Evolutionary conservation across 2,797 vertebrate genomes (phyloP), one percentile per base, ranked within the genome.

Genomic region (Artibeus lituratus): DNA sequence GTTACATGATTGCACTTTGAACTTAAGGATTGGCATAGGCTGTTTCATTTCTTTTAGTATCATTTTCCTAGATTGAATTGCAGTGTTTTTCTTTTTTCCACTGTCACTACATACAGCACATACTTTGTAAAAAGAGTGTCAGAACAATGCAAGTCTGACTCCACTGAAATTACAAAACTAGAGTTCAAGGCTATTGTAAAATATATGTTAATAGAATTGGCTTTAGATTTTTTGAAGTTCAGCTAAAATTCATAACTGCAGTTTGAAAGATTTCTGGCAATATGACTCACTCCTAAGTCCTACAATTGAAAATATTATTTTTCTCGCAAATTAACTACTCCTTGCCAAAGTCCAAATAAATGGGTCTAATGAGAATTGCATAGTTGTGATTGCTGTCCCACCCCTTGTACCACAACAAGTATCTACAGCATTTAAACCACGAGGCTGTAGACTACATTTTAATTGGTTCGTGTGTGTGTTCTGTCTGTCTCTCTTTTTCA

Each of bases 201-300:
- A 67, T 55, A 74, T 90, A 78, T 29, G n/a, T 59, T 85, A 84
- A 81, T 22, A 59, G 1, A 90, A 69, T 84, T 9, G 84, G 5
- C 35, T 92, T 92, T 81, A 70, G 69, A 67, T 87, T 94, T 84
- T 57, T 67, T 81, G 26, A 87, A 42, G 16, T 93, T 87, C 72
- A 76, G 49, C 29, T 67, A n/a, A 87, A 90, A 57, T 69, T 19
- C 0, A 10, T 91, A 97, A 87, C 10, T 67, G 10, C 32, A 77
- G 35, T 86, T 15, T 4, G 16, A 94, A 90, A 80, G 74, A 72
- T 0, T 78, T 26, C 83, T 91, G 95, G 2, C 2, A 90, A 7
- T 35, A 22, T 12, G 35, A 95, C 9, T 67, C 24, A 65, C 1
- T 84, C 39, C 22, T 5, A 59, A 81, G 16, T 21, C 16, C 42